Base-by-base conservation (phyloP, 2,797 vertebrate genomes). In the Sylvilagus floridanus region DNA sequence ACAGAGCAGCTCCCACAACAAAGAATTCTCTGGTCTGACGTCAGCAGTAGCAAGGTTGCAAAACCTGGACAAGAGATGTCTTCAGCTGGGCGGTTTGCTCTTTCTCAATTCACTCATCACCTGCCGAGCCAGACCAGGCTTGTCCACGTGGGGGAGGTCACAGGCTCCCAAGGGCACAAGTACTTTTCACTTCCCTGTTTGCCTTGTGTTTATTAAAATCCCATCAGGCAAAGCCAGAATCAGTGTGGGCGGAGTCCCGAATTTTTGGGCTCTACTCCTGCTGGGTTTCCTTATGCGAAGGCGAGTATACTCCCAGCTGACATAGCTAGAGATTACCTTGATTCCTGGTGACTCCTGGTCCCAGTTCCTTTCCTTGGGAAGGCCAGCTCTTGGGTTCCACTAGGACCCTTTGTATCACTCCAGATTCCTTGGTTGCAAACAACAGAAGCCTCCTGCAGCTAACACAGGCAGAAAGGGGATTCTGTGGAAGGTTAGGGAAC, bases 371-470 rank as follows among this genome's bases (percentile, higher is more conserved):
- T 69, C 79, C 32, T 63, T 9, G 9, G 26, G 62, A 65, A 81
- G 35, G 72, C 73, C 47, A 47, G 54, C 72, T 57, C 50, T 37
- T 57, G 77, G 42, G 52, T 79, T 82, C 82, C 21, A n/a, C 89
- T 26, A 35, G 57, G 77, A 62, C 52, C 30, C 30, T n/a, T 60
- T 22, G 35, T 62, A 28, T 76, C 79, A 12, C 72, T 73, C 62
- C n/a, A 75, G 63, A 50, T 47, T 30, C 63, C 75, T 84, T 77
- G n/a, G 3, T 63, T 52, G 28, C 52, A 65, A 73, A 54, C 63
- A 50, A 30, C 66, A 78, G 88, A 95, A 93, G 60, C n/a, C 32
- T 76, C 66, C 57, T 1, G 35, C 32, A 50, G 22, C 84, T 93
- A 14, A 75, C 26, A 22, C 24, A 35, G 32, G 42, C 73, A 32